Base-by-base conservation (phyloP, 2,888 invertebrate species). In the Ametastegia equiseti region DNA sequence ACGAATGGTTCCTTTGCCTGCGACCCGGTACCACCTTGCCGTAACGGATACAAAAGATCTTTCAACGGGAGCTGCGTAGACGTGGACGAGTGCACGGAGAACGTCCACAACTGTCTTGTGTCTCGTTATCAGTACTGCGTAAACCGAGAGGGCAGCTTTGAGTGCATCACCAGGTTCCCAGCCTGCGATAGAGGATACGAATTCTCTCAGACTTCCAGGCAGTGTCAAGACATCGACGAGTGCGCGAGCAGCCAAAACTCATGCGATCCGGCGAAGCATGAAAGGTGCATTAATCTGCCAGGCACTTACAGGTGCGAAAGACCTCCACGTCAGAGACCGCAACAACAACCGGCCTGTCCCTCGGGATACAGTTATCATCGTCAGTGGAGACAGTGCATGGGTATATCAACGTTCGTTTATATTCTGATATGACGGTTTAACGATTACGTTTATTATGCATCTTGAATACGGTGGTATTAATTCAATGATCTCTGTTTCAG, bases 21-120 rank as follows among this genome's bases (percentile, higher is more conserved):
- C 83, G 85, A 88, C 27, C 39, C 85, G 7, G 83, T 87, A 75
- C 85, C 81, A 0, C 86, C 87, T 0, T 91, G 91, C 54, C 71
- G 57, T 1, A 54, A 57, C 2, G 91, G 91, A 19, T 90, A 85
- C 81, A 86, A 86, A 9, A 87, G 88, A 7, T 81, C 83, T 30
- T 93, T 93, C 83, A 92, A 93, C 85, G 93, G 93, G 82, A 92
- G 93, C 36, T 94, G 94, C 86, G 89, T 92, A 91, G 96, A 96
- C 87, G 92, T 96, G 33, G 94, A 96, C 90, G 96, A 96, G 88
- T 96, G 96, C 86, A 84, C 91, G 0, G 93, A 94, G 82, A 92
- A 92, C 0, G 91, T 89, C 11, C 93, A 94, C 86, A 85, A 85
- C 67, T 90, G 90, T 81, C 83, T 83, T 0, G 69, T 87, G 7